phyloP scores from a whole-genome alignment of 2,888 invertebrate genomes.

The Pristionchus fissidentatus region DNA sequence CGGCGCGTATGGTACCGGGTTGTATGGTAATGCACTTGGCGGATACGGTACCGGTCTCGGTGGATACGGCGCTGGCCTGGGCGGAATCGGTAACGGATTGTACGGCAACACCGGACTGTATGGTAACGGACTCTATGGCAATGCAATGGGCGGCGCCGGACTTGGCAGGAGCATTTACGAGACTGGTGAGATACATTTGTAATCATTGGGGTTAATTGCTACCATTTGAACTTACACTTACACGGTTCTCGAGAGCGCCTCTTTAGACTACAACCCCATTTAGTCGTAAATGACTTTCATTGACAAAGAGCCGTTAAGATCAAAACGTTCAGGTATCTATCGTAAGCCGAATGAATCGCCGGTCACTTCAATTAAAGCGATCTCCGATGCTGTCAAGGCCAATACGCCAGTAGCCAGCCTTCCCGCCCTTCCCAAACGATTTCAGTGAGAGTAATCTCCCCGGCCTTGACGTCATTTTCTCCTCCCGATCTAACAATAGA shows the following conservation, averaged over 20 bases:
- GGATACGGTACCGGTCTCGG: not conserved
- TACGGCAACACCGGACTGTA: constrained; percentile 32
- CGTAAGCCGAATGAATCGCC: constrained; percentile 17
- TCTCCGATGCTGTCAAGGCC: not conserved
- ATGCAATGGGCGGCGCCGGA: constrained; percentile 38
- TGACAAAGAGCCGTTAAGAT: not conserved
- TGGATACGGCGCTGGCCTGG: not conserved
- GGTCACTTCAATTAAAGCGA: not conserved
- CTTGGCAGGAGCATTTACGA: constrained; percentile 45
- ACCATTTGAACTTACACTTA: not conserved
- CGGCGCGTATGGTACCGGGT: not conserved
- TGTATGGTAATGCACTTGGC: constrained; percentile 4
- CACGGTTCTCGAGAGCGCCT: not conserved
- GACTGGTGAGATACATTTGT: constrained; percentile 12
- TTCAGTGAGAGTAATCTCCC: constrained; percentile 5
- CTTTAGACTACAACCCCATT: not conserved
- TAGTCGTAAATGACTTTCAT: not conserved
- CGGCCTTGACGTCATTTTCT: constrained; percentile 25
- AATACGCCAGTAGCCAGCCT: not conserved
- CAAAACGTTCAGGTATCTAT: constrained; percentile 8
- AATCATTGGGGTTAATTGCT: not conserved
- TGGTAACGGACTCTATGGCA: constrained; percentile 42
- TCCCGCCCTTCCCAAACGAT: constrained; percentile 27
- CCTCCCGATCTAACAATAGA: not conserved
- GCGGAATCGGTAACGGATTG: constrained; percentile 9